phyloP scores from a whole-genome alignment of 2,888 invertebrate species.

The Venusia cambrica region DNA sequence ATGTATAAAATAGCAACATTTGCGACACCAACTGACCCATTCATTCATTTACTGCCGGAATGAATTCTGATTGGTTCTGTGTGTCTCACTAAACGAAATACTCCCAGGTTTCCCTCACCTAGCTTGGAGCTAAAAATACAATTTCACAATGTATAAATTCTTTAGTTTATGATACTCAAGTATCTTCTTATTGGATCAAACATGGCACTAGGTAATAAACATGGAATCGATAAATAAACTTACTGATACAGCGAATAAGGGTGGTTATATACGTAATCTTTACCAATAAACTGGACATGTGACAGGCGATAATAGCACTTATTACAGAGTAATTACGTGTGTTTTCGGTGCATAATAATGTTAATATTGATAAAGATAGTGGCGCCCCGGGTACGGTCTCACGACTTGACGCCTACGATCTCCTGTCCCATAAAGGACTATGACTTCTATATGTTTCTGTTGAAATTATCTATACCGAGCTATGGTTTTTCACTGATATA shows the following conservation, averaged over 20 bases:
- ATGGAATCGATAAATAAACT: constrained; percentile 47
- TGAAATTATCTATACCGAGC: constrained; percentile 7
- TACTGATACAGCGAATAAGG: constrained; percentile 43
- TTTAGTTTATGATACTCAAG: too few species aligned
- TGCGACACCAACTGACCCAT: too few species aligned
- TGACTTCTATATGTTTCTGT: constrained; percentile 3
- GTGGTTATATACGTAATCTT: constrained; percentile 44
- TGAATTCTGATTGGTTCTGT: too few species aligned
- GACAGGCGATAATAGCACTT: constrained; percentile 23
- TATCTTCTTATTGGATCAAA: constrained; percentile 14
- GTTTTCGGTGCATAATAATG: constrained; percentile 19
- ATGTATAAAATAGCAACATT: too few species aligned
- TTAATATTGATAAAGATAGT: constrained; percentile 22
- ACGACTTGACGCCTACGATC: constrained; percentile 31
- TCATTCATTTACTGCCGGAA: too few species aligned
- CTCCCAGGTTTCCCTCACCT: too few species aligned
- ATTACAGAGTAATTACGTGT: constrained; percentile 16
- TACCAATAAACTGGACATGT: constrained; percentile 22
- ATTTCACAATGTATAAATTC: too few species aligned
- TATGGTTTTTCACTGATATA: too few species aligned
- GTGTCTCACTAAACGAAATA: too few species aligned
- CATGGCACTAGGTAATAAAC: constrained; percentile 39
- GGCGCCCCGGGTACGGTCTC: constrained; percentile 26
- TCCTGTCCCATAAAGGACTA: constrained; percentile 3
- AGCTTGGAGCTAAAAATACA: too few species aligned